These are phyloP conservation scores for Sipha maydis DNA, from an alignment of 2,888 invertebrate species.

Conservation along the genomic window DNA sequence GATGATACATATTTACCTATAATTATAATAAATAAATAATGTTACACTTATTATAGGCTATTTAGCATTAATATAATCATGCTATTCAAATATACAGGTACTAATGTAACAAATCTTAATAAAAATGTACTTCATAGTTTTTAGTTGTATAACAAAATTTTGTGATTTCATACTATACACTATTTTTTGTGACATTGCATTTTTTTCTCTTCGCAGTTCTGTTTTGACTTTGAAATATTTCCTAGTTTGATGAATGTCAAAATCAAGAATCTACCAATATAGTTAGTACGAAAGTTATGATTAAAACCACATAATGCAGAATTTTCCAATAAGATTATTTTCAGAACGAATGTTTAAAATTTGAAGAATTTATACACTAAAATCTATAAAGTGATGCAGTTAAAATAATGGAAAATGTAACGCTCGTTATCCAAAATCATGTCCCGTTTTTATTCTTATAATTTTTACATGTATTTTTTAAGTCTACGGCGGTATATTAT, in stretches of 20 bases:
- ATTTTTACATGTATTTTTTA: background rate
- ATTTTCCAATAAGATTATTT: background rate
- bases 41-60: background rate
- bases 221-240: no score
- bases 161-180: background rate
- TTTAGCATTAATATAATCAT: background rate
- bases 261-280: background rate
- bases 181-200: background rate
- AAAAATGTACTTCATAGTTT: background rate
- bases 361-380: background rate
- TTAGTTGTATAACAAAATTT: background rate
- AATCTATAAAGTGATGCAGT: background rate
- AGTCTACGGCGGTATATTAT: background rate
- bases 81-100: background rate
- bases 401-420: background rate
- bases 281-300: no score
- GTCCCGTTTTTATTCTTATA: background rate
- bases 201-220: background rate
- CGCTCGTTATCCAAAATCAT: background rate
- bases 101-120: background rate
- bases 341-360: background rate
- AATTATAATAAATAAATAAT: no score
- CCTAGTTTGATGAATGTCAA: background rate
- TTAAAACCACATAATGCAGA: no score
- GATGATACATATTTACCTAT: no score